A percentile compares a stretch with the other conserved stretches of the same genome.
Evolutionary conservation across 1,140 invertebrate genomes (phyloP).

Genomic region (Lordiphosa clarofinis): DNA sequence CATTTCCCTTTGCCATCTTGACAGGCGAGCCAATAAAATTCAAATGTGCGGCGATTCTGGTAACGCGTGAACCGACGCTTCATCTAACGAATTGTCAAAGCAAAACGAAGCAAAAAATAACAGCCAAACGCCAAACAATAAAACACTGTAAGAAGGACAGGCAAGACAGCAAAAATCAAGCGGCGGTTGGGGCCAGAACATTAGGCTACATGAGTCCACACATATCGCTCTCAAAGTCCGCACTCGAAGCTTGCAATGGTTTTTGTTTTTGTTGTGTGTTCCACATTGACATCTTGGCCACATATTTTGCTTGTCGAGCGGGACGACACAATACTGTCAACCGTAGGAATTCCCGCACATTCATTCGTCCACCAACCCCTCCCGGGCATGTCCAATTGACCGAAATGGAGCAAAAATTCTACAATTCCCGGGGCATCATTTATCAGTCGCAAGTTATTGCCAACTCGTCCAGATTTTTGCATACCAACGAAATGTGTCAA

Average conservation of each 20-base stretch:
- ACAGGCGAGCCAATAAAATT: slow-evolving; percentile 73
- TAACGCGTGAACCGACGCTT: slow-evolving; percentile 58
- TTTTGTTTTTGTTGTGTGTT: slow-evolving; percentile 28
- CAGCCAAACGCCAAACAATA: slow-evolving; percentile 56
- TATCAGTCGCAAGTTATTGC: slow-evolving; percentile 71
- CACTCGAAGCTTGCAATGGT: slow-evolving; percentile 16
- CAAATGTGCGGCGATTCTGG: slow-evolving; percentile 72
- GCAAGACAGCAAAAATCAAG: slow-evolving; percentile 68
- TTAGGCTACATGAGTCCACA: slow-evolving; percentile 39
- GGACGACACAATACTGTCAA: slow-evolving; percentile 75
- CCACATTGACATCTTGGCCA: slow-evolving; percentile 77
- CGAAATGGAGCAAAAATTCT: slow-evolving; percentile 71
- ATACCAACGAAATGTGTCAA: slow-evolving; percentile 60
- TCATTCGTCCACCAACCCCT: slow-evolving; percentile 47
- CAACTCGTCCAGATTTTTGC: slow-evolving; percentile 67
- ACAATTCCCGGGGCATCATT: slow-evolving; percentile 58
- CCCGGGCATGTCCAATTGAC: slow-evolving; percentile 50
- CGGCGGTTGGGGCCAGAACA: slow-evolving; percentile 27
- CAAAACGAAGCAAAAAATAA: slow-evolving; percentile 26
- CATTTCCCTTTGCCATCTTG: slow-evolving; percentile 23
- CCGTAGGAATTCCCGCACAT: slow-evolving; percentile 75
- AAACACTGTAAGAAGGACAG: slow-evolving; percentile 39
- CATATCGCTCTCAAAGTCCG: slow-evolving; percentile 29
- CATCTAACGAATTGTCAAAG: slow-evolving; percentile 59
- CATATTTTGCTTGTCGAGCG: slow-evolving; percentile 76